These are phyloP conservation scores for Hirtodrosophila trivittata DNA, from an alignment of 2,888 invertebrate genomes.

Conservation along the genomic window DNA sequence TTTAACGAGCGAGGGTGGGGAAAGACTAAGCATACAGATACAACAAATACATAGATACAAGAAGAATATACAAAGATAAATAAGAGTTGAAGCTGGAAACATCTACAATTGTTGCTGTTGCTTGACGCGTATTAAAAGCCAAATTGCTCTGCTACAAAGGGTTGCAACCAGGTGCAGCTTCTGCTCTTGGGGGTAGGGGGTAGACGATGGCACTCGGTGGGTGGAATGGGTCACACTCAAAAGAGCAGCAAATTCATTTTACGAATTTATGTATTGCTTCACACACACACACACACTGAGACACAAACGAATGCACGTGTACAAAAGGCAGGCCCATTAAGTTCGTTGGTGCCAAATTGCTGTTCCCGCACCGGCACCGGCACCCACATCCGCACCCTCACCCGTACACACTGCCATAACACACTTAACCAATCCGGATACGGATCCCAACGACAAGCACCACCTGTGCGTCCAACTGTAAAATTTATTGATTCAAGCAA, in stretches of 20 bases:
- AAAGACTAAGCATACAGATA: conserved; percentile 11
- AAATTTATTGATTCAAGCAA: conserved; percentile 78
- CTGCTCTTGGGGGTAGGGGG: not conserved
- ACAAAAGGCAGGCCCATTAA: conserved; percentile 47
- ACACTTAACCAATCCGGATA: not conserved
- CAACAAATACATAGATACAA: conserved; percentile 8
- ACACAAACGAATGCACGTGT: not conserved
- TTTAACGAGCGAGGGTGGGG: conserved; percentile 80
- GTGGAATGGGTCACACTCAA: not conserved
- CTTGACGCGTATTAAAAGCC: conserved; percentile 49
- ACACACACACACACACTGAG: not conserved
- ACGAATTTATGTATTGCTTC: not conserved
- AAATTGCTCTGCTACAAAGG: conserved; percentile 52
- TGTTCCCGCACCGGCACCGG: conserved; percentile 9
- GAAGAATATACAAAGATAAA: conserved; percentile 9
- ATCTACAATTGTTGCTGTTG: conserved; percentile 18
- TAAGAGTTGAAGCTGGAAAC: conserved; percentile 8
- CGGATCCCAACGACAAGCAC: conserved; percentile 25
- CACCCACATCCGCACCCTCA: not conserved
- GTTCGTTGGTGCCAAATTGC: conserved; percentile 54
- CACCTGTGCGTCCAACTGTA: conserved; percentile 73
- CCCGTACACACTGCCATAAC: not conserved
- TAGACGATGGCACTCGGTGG: no score
- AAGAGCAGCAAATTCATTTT: not conserved
- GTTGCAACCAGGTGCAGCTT: conserved; percentile 49